Evolutionary conservation across 1,140 invertebrate genomes (phyloP).

Genomic region (Apocrypta bakeri): DNA sequence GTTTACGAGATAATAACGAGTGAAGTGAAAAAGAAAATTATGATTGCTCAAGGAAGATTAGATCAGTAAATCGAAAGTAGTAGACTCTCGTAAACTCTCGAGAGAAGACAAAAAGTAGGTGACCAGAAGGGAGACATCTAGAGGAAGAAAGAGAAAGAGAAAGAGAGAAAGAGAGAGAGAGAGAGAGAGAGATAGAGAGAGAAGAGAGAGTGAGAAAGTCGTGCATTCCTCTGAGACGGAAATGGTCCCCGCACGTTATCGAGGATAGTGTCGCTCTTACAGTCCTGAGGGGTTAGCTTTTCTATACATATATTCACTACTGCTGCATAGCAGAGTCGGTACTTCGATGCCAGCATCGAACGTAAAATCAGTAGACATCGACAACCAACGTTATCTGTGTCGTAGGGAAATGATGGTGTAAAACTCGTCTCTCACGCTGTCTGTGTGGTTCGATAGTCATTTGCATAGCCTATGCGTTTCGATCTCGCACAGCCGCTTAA

Average conservation of each 20-base stretch:
- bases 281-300: neutral
- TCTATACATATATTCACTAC: neutral
- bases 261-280: conserved; percentile 29
- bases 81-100: too few relatives aligned
- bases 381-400: neutral
- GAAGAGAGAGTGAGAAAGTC: conserved; percentile 32
- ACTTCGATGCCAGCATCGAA: neutral
- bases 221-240: conserved; percentile 11
- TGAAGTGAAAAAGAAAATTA: neutral
- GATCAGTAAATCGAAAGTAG: too few relatives aligned
- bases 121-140: neutral
- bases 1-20: neutral
- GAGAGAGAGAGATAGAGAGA: too few relatives aligned
- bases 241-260: neutral
- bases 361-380: conserved; percentile 9
- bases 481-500: conserved; percentile 58
- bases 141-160: too few relatives aligned
- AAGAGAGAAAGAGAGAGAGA: too few relatives aligned
- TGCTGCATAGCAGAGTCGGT: neutral
- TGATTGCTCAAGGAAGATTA: too few relatives aligned
- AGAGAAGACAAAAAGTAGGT: conserved; percentile 3
- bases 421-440: conserved; percentile 52
- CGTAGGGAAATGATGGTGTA: conserved; percentile 56
- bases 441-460: conserved; percentile 59
- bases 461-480: conserved; percentile 63